Conservation (phyloP, 2,888 invertebrate genomes). For the Cantharis nigra region DNA sequence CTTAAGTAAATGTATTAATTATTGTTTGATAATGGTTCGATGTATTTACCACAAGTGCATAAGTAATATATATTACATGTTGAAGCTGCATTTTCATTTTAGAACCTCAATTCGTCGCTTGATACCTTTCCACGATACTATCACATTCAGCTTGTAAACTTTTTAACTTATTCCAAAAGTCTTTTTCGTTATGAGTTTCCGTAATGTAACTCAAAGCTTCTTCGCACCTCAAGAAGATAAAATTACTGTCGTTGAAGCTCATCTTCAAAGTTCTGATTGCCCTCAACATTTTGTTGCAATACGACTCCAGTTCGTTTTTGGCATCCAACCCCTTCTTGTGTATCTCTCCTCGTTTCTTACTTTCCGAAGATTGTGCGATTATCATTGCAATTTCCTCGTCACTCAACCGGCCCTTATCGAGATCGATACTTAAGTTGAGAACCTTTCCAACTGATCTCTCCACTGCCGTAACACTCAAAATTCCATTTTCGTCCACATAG, state of each 20-base stretch:
- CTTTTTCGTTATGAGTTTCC: background rate
- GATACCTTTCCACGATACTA: background rate
- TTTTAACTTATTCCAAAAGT: background rate
- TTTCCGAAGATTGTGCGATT: background rate
- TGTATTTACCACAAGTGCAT: slow-evolving; percentile 1
- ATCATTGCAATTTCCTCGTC: slow-evolving; percentile 84
- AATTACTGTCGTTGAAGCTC: background rate
- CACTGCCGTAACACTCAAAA: slow-evolving; percentile 94
- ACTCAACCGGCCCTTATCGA: slow-evolving; percentile 96
- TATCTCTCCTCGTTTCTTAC: background rate
- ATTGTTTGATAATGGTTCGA: slow-evolving; percentile 4
- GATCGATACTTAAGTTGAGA: slow-evolving; percentile 98
- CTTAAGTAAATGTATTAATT: background rate
- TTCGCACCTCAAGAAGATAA: background rate
- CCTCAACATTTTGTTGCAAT: slow-evolving; percentile 3
- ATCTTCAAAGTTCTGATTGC: background rate
- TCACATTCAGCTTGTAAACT: slow-evolving; percentile 2
- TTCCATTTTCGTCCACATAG: slow-evolving; percentile 93
- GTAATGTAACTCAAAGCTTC: background rate
- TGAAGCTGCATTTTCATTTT: background rate
- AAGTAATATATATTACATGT: slow-evolving; percentile 18
- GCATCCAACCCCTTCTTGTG: background rate
- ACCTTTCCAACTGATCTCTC: slow-evolving; percentile 99
- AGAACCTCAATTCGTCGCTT: background rate
- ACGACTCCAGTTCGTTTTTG: slow-evolving; percentile 8